Conservation (phyloP, 2,113 vertebrate genomes). For the Corvus moneduloides region DNA sequence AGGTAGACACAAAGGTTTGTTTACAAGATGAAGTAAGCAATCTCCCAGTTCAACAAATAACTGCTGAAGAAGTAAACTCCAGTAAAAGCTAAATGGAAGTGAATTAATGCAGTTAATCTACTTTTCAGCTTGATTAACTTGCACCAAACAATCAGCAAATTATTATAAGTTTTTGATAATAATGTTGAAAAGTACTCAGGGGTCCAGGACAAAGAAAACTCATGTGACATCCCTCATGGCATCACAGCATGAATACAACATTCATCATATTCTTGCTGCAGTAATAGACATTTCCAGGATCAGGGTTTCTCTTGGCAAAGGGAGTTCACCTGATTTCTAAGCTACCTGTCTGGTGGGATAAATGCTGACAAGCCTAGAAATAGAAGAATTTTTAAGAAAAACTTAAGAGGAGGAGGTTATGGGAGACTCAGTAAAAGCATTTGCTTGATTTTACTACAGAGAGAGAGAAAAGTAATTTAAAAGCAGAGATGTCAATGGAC, state of each 20-base stretch:
- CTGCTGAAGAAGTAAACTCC: not conserved
- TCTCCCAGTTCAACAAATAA: not conserved
- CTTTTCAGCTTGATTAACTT: not conserved
- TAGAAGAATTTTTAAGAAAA: not conserved
- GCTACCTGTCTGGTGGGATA: not conserved
- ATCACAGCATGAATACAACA: not conserved
- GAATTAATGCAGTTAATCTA: slow-evolving; percentile 5
- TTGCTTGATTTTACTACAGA: not conserved
- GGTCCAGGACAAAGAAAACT: not conserved
- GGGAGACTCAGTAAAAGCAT: not conserved
- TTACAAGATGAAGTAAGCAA: not conserved
- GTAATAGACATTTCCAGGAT: not conserved
- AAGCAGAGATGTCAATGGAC: not conserved
- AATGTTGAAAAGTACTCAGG: not conserved
- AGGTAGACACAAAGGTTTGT: not conserved
- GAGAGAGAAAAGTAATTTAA: not conserved
- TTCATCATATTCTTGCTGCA: not conserved
- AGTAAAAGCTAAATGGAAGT: not conserved
- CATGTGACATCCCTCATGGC: not conserved
- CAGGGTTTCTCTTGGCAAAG: not conserved
- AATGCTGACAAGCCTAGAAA: not conserved
- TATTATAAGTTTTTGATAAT: not conserved
- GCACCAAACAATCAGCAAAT: not conserved
- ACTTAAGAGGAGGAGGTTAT: not conserved
- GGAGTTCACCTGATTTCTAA: not conserved